Evolutionary conservation across 2,888 invertebrate species (phyloP).

Genomic region (Syrphus vitripennis): DNA sequence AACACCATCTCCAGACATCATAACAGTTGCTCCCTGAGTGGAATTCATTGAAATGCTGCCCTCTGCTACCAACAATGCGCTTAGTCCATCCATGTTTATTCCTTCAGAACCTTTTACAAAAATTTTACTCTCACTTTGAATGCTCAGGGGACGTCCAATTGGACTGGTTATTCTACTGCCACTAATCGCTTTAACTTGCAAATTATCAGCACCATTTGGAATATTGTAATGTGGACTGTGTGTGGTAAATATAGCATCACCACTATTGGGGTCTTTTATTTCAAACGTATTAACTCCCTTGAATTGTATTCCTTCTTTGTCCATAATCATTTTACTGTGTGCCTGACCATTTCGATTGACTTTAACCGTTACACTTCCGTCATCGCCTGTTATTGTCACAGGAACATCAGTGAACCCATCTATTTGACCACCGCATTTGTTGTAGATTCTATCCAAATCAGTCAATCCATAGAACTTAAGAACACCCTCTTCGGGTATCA

Average conservation of each 20-base stretch:
- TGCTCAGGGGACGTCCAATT: slow-evolving; percentile 85
- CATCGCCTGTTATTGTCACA: slow-evolving; percentile 80
- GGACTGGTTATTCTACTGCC: slow-evolving; percentile 89
- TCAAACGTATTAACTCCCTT: slow-evolving; percentile 87
- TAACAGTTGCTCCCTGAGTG: slow-evolving; percentile 88
- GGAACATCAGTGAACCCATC: slow-evolving; percentile 84
- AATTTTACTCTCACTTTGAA: slow-evolving; percentile 87
- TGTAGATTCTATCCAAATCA: slow-evolving; percentile 89
- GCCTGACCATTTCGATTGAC: slow-evolving; percentile 80
- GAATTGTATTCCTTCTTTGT: slow-evolving; percentile 87
- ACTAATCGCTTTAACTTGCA: slow-evolving; percentile 86
- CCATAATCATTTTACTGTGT: slow-evolving; percentile 82
- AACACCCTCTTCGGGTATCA: slow-evolving; percentile 87
- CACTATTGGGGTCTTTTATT: slow-evolving; percentile 85
- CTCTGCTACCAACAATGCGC: slow-evolving; percentile 89
- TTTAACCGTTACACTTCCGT: slow-evolving; percentile 78
- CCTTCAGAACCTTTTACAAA: slow-evolving; percentile 91
- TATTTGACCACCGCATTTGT: slow-evolving; percentile 86
- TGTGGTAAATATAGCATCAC: slow-evolving; percentile 88
- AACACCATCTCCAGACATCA: slow-evolving; percentile 87
- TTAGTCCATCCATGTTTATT: slow-evolving; percentile 87
- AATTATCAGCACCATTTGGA: slow-evolving; percentile 85
- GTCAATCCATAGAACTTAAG: slow-evolving; percentile 90
- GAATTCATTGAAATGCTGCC: slow-evolving; percentile 90
- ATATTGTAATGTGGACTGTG: slow-evolving; percentile 87